These are phyloP conservation scores for Phymorhynchus buccinoides DNA, from an alignment of 1,140 invertebrate species.

Conservation along the genomic window DNA sequence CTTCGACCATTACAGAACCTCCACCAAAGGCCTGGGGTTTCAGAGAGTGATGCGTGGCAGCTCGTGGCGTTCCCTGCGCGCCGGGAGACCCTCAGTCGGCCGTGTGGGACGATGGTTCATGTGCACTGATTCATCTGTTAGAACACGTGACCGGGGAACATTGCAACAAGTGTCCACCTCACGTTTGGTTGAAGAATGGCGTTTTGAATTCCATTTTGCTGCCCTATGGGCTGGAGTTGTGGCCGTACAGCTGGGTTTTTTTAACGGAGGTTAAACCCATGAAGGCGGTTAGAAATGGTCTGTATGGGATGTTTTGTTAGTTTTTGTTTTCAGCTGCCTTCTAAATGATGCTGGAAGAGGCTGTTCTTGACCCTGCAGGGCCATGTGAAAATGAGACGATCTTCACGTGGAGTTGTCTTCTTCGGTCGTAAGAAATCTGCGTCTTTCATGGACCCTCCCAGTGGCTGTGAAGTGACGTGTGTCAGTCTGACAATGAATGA, in stretches of 20 bases:
- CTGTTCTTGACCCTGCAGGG: background rate
- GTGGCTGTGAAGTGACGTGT: no score
- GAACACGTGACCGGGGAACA: slow-evolving; percentile 10
- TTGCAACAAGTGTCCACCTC: slow-evolving; percentile 34
- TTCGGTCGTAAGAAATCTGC: no score
- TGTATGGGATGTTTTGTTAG: no score
- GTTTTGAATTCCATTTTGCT: slow-evolving; percentile 26
- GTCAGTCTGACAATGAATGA: no score
- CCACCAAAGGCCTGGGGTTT: slow-evolving; percentile 50
- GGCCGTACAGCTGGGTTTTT: background rate
- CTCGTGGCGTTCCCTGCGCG: slow-evolving; percentile 53
- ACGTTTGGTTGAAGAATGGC: slow-evolving; percentile 38
- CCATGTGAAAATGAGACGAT: no score
- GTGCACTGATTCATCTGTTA: slow-evolving; percentile 42
- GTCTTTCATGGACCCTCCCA: no score
- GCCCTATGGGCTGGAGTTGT: no score
- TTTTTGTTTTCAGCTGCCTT: background rate
- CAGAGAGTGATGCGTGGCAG: slow-evolving; percentile 51
- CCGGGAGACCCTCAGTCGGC: slow-evolving; percentile 47
- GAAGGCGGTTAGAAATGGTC: no score
- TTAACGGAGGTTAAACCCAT: background rate
- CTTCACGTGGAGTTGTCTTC: no score
- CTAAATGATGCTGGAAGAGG: background rate
- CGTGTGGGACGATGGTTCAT: slow-evolving; percentile 46
- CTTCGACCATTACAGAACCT: slow-evolving; percentile 47